Evolutionary conservation across 2,797 vertebrate species (phyloP), one percentile per base, ranked within the genome.

Genomic region (Microctenopoma steveboyesi): DNA sequence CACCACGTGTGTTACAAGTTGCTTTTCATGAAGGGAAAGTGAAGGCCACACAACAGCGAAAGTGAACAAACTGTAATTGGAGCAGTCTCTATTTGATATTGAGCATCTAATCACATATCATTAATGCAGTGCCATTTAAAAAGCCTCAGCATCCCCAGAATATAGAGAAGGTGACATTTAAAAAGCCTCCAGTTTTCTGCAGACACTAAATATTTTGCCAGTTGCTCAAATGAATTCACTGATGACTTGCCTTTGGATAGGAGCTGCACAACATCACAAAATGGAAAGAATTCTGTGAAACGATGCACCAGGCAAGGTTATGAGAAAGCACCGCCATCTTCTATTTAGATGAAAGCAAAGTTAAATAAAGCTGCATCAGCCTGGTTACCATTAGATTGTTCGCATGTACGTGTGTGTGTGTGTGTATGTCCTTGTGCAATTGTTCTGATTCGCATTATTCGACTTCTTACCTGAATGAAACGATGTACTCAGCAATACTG

Each of bases 101-200:
- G 78, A 88, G 82, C 81, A 86, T 93, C 91, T 92, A 91, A 92
- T 87, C 78, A 74, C 65, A 57, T 78, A 83, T 91, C 88, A 92
- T 93, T 92, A 94, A 86, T 87, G 88, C 80, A 0, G 66, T 91
- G 92, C 89, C 89, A 92, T 93, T 94, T 93, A 82, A 89, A 88
- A 87, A 89, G 84, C 83, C 89, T 71, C 69, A 5, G 79, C 84
- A 62, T 86, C 78, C 72, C 70, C 65, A 43, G 91, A 90, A 93
- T 88, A 86, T 88, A 87, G 89, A 92, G 90, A 90, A 92, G 89
- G 85, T 93, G 93, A 92, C 93, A 93, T 94, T 93, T 92, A 87
- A 85, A 92, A 90, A 81, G 80, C 83, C 71, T 76, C 63, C 60
- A 67, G 67, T 85, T 90, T 73, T 79, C 79, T 61, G 54, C 73